Percentiles rank a stretch among this genome's conserved stretches.
These are phyloP conservation scores for Galerucella pusilla DNA, from an alignment of 2,888 invertebrate genomes.

Conservation along the genomic window DNA sequence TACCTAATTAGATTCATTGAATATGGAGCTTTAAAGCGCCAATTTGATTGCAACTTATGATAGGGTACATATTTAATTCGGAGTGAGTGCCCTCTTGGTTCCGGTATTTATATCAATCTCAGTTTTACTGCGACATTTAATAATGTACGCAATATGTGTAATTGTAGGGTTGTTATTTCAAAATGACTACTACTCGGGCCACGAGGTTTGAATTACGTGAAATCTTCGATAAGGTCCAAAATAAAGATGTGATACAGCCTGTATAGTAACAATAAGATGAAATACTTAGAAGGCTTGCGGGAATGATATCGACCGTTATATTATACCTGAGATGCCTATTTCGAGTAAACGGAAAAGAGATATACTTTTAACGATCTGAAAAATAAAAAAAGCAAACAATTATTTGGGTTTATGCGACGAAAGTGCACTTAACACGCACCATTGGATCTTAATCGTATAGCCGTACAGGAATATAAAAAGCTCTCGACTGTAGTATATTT, in stretches of 20 bases:
- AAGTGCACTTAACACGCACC: conserved; percentile 15
- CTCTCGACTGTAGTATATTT: conserved; percentile 29
- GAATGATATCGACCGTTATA: background rate
- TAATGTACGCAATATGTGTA: background rate
- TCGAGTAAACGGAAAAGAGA: background rate
- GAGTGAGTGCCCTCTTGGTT: background rate
- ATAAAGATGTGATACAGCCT: too few relatives aligned
- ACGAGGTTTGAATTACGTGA: too few relatives aligned
- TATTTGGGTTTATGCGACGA: conserved; percentile 7
- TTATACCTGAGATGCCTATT: background rate
- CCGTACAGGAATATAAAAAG: conserved; percentile 6
- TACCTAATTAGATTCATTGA: background rate
- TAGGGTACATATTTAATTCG: conserved; percentile 4
- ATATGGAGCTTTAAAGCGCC: background rate
- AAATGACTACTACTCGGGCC: too few relatives aligned
- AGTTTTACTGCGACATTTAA: conserved; percentile 15
- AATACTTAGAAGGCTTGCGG: too few relatives aligned
- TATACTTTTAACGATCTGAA: background rate
- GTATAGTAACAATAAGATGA: too few relatives aligned
- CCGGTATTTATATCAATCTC: conserved; percentile 3
- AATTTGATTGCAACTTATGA: background rate
- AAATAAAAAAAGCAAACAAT: background rate
- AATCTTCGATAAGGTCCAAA: too few relatives aligned
- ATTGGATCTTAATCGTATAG: conserved; percentile 15
- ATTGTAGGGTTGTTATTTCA: too few relatives aligned